Evolutionary conservation across 2,797 vertebrate species (phyloP).

Genomic region (Champsocephalus gunnari): DNA sequence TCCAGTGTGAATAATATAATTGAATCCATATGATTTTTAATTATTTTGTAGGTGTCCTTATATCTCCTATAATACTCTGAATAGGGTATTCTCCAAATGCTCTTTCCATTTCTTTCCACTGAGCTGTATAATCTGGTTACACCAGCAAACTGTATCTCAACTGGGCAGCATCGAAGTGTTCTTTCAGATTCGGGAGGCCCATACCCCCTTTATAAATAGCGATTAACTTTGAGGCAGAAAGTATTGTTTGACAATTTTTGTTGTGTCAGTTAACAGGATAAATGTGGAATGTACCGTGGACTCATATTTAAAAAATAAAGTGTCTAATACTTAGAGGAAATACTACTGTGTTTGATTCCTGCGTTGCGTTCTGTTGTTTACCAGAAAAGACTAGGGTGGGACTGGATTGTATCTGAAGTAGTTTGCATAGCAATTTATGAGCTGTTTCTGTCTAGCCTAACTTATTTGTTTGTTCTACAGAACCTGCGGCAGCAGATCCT

Average conservation of each 20-base stretch:
- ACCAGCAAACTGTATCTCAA: too few species aligned
- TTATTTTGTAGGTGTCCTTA: too few species aligned
- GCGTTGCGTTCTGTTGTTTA: neutral
- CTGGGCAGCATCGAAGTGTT: too few species aligned
- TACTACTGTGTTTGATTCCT: neutral
- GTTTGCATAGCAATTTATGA: neutral
- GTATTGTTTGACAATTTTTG: constrained; percentile 4
- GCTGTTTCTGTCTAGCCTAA: neutral
- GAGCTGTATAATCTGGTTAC: too few species aligned
- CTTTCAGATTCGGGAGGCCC: too few species aligned
- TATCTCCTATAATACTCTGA: too few species aligned
- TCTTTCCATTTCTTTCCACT: too few species aligned
- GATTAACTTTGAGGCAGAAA: neutral
- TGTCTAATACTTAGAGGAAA: neutral
- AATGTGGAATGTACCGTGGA: neutral
- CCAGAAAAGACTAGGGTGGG: neutral
- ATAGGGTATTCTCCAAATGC: too few species aligned
- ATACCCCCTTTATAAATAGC: neutral
- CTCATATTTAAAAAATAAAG: constrained; percentile 8
- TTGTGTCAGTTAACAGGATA: neutral
- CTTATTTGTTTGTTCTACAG: constrained; percentile 72
- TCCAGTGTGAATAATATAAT: too few species aligned
- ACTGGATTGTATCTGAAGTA: neutral
- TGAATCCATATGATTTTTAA: too few species aligned
- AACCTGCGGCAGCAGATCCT: constrained; percentile 97